These are phyloP conservation scores for Teinopalpus imperialis DNA, from an alignment of 2,888 invertebrate genomes.

Conservation along the genomic window DNA sequence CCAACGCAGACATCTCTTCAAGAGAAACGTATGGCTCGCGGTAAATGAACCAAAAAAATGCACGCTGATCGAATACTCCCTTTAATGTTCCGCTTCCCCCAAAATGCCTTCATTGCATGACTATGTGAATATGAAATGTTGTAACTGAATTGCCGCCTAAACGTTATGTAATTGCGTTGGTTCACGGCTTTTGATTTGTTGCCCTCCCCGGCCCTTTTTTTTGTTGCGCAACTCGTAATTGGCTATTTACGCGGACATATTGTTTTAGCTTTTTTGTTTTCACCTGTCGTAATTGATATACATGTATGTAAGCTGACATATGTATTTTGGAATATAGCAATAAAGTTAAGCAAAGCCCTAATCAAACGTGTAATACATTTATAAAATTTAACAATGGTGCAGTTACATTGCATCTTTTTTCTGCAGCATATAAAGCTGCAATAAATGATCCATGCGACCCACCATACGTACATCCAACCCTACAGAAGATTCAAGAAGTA, in stretches of 20 bases:
- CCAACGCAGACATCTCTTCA: conserved; percentile 25
- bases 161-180: conserved; percentile 52
- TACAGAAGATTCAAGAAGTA: too few species aligned
- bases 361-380: too few species aligned
- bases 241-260: conserved; percentile 4
- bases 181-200: conserved; percentile 37
- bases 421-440: too few species aligned
- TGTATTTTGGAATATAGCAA: too few species aligned
- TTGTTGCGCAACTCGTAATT: conserved; percentile 6
- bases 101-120: conserved; percentile 54
- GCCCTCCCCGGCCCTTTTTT: conserved; percentile 33
- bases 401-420: too few species aligned
- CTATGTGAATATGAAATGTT: conserved; percentile 64
- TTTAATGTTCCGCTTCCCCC: conserved; percentile 52
- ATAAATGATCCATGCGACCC: too few species aligned
- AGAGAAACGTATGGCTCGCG: conserved; percentile 52
- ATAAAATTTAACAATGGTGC: too few species aligned
- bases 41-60: conserved; percentile 71
- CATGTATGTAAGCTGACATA: too few species aligned
- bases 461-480: too few species aligned
- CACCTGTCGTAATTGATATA: neutral
- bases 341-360: too few species aligned
- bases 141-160: conserved; percentile 54
- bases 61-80: conserved; percentile 62
- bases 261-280: neutral